phyloP scores from a whole-genome alignment of 2,888 invertebrate species.

The Nasonovia ribisnigri region DNA sequence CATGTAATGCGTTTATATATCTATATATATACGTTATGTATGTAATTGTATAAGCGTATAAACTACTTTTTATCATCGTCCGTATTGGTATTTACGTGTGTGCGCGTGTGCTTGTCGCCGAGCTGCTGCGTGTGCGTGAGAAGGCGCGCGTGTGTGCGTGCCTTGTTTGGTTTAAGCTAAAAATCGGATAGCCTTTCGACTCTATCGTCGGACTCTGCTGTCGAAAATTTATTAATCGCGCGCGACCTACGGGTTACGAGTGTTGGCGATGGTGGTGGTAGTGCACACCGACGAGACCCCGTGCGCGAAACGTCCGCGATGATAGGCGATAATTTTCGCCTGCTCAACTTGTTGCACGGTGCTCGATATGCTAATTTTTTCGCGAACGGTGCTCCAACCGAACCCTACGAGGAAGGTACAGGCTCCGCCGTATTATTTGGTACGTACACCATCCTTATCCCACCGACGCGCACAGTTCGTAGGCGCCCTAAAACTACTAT shows the following conservation, averaged over 20 bases:
- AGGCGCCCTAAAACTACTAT: neutral
- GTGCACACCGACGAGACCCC: neutral
- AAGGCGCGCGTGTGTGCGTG: neutral
- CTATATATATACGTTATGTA: neutral
- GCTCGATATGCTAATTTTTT: slow-evolving; percentile 54
- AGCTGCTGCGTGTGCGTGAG: neutral
- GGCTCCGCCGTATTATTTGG: neutral
- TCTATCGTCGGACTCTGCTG: slow-evolving; percentile 17
- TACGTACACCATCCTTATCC: neutral
- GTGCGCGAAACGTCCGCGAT: slow-evolving; percentile 4
- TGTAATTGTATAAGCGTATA: neutral
- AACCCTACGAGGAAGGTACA: slow-evolving; percentile 32
- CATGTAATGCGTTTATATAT: too few relatives aligned
- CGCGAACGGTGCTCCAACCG: neutral
- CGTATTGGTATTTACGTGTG: neutral
- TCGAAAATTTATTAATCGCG: slow-evolving; percentile 37
- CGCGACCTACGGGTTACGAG: neutral
- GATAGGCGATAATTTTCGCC: slow-evolving; percentile 9
- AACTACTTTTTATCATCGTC: neutral
- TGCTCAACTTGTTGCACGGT: slow-evolving; percentile 45
- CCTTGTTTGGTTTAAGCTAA: slow-evolving; percentile 23
- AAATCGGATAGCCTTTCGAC: slow-evolving; percentile 59
- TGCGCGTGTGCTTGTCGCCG: neutral
- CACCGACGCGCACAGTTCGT: neutral
- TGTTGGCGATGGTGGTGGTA: neutral